Percentiles rank a stretch among this genome's conserved stretches.
Conservation (phyloP, 2,113 vertebrate species). For the Rissa tridactyla region DNA sequence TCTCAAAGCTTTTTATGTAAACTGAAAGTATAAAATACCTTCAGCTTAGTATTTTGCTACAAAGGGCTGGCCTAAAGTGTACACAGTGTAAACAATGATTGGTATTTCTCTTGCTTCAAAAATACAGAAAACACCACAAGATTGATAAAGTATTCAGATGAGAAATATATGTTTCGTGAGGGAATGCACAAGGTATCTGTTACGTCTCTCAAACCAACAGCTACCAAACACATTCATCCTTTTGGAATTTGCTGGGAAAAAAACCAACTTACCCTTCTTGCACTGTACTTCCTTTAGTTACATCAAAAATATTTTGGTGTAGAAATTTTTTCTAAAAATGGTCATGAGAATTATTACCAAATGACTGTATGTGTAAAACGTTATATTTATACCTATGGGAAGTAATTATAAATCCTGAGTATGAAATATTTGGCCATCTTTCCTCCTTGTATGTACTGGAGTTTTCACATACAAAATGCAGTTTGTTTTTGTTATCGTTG, state of each 20-base stretch:
- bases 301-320: constrained; percentile 62
- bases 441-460: constrained; percentile 37
- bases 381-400: constrained; percentile 22
- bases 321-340: constrained; percentile 30
- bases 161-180: constrained; percentile 61
- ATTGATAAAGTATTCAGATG: constrained; percentile 69
- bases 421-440: constrained; percentile 77
- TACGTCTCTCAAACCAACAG: constrained; percentile 45
- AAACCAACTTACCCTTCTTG: background rate
- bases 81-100: constrained; percentile 81
- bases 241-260: constrained; percentile 34
- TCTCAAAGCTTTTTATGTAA: constrained; percentile 81
- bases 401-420: constrained; percentile 65
- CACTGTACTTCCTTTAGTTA: constrained; percentile 59
- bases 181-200: constrained; percentile 67
- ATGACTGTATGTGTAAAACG: constrained; percentile 30
- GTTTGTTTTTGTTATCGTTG: background rate
- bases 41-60: constrained; percentile 79
- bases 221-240: constrained; percentile 48
- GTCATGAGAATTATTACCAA: constrained; percentile 39
- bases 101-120: constrained; percentile 78
- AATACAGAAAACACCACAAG: constrained; percentile 77
- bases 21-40: constrained; percentile 80
- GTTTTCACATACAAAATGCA: constrained; percentile 44
- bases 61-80: constrained; percentile 82